A percentile compares a stretch with the other conserved stretches of the same genome.
phyloP scores from a whole-genome alignment of 2,888 invertebrate species.

The Diarsia dahlii region DNA sequence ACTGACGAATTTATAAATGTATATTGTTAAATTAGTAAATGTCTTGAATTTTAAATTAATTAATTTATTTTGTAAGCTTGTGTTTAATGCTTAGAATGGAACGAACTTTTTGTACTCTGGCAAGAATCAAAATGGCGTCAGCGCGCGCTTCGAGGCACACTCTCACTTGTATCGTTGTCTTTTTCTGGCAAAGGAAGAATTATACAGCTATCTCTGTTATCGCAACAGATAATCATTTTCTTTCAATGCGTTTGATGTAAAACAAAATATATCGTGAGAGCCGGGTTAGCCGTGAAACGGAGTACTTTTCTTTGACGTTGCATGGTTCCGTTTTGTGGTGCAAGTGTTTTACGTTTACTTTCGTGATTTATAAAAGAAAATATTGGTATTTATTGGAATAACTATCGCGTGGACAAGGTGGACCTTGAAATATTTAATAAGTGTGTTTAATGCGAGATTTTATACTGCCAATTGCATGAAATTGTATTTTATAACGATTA shows the following conservation, averaged over 20 bases:
- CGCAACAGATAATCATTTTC: slow-evolving; percentile 68
- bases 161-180: slow-evolving; percentile 47
- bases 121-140: slow-evolving; percentile 67
- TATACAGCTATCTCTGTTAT: slow-evolving; percentile 66
- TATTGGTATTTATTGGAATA: slow-evolving; percentile 39
- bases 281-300: slow-evolving; percentile 79
- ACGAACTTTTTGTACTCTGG: slow-evolving; percentile 62
- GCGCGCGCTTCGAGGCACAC: slow-evolving; percentile 55
- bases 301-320: slow-evolving; percentile 81
- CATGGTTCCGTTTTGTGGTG: slow-evolving; percentile 78
- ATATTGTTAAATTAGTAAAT: neutral
- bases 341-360: slow-evolving; percentile 75
- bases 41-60: neutral
- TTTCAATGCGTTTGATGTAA: slow-evolving; percentile 65
- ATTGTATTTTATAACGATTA: slow-evolving; percentile 54
- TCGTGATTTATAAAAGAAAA: slow-evolving; percentile 71
- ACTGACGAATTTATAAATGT: neutral
- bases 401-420: slow-evolving; percentile 25
- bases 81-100: slow-evolving; percentile 49
- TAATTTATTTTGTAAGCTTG: neutral
- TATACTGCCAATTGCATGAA: slow-evolving; percentile 46
- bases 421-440: slow-evolving; percentile 45
- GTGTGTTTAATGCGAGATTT: slow-evolving; percentile 52
- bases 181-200: slow-evolving; percentile 43
- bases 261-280: slow-evolving; percentile 79